Evolutionary conservation across 1,140 invertebrate species (phyloP).

Genomic region (Druon quercuslanigerum): DNA sequence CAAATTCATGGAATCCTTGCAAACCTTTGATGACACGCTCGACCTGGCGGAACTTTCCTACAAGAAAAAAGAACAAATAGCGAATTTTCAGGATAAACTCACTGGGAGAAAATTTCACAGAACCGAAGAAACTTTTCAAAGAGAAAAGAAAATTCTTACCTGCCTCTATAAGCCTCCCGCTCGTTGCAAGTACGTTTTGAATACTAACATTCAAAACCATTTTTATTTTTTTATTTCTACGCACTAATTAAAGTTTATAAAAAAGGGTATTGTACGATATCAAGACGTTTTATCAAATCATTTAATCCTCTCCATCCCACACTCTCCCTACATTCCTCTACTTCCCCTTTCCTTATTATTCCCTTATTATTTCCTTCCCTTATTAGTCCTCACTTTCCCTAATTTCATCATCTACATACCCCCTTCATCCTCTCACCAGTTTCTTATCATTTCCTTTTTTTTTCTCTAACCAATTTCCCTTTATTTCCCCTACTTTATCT

Average conservation of each 20-base stretch:
- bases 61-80: slow-evolving; percentile 22
- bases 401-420: not conserved
- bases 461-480: no score
- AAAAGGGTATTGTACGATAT: no score
- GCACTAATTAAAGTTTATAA: no score
- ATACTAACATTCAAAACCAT: not conserved
- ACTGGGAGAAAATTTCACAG: not conserved
- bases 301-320: no score
- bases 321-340: no score
- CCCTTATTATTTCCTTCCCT: no score
- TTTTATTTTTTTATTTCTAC: no score
- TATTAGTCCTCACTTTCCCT: no score
- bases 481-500: no score
- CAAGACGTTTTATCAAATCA: no score
- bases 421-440: not conserved
- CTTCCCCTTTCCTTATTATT: no score
- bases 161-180: not conserved
- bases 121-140: not conserved
- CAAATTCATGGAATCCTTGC: slow-evolving; percentile 45
- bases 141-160: not conserved
- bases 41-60: slow-evolving; percentile 36
- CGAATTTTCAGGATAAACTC: not conserved
- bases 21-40: slow-evolving; percentile 42
- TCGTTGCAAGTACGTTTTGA: not conserved
- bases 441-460: no score